Evolutionary conservation across 2,888 invertebrate species (phyloP), one percentile per base, ranked within the genome.

Genomic region (Nowickia ferox): DNA sequence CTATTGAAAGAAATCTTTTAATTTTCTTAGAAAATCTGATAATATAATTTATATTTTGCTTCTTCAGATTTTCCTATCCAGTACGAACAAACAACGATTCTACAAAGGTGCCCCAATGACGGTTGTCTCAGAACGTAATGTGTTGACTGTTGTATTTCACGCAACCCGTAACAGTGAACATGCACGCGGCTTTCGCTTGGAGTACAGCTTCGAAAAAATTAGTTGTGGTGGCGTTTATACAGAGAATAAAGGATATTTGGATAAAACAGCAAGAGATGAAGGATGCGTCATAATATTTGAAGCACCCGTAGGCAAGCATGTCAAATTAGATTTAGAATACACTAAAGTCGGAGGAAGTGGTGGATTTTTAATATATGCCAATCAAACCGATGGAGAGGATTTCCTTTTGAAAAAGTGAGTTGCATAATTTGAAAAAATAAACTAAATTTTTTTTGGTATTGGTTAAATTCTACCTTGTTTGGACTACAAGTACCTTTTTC

Each of bases 181-280:
- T 19, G 88, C 87, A 0, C 93, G 94, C 51, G 97, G 97, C 0
- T 96, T 98, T 90, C 93, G 94, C 68, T 95, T 96, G 1, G 95
- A 96, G 87, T 98, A 96, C 89, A 94, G 95, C 1, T 94, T 96
- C 8, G 91, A 95, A 22, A 93, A 94, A 84, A 61, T 89, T 91
- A 94, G 92, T 81, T 97, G 97, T 92, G 97, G 97, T 9, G 97
- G 97, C 4, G 94, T 96, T 79, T 91, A 95, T 38, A 95, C 93
- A 86, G 92, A 93, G 0, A 88, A 91, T 1, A 92, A 71, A 9
- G 87, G 87, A 3, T 63, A 72, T 0, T 87, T 89, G 17, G 8
- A 61, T 48, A 53, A 72, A 65, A 15, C 17, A 1, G 15, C 53
- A 1, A 30, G 51, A n/a, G 9, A n/a, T 13, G 15, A 11, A 6